Percentiles rank a stretch among this genome's conserved stretches.
These are phyloP conservation scores for Calliphora vicina DNA, from an alignment of 1,140 invertebrate species.

Conservation along the genomic window DNA sequence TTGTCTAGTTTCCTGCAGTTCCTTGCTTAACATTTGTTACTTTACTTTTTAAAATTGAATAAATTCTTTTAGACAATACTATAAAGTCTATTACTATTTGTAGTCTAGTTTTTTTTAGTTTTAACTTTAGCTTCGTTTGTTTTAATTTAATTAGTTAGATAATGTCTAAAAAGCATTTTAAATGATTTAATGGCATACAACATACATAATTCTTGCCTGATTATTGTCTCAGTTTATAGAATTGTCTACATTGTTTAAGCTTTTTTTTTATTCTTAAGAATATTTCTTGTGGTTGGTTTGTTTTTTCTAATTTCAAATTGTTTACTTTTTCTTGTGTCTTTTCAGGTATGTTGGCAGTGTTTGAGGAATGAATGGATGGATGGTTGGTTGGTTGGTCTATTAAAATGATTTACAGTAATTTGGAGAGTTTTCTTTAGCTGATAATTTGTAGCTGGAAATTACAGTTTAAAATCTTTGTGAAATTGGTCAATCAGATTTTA, in stretches of 20 bases:
- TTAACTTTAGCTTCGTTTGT: background rate
- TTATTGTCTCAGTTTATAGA: background rate
- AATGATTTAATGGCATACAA: background rate
- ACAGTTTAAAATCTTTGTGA: too few species aligned
- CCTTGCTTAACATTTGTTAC: background rate
- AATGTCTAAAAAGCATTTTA: conserved; percentile 4
- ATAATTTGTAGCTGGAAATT: too few species aligned
- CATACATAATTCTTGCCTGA: background rate
- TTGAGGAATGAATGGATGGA: too few species aligned
- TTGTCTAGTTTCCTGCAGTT: background rate
- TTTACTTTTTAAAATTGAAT: too few species aligned
- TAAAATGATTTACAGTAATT: too few species aligned
- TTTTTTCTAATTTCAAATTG: background rate
- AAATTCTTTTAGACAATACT: too few species aligned
- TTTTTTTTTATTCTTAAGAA: too few species aligned
- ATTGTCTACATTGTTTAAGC: background rate
- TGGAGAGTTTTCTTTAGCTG: too few species aligned
- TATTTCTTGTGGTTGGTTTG: too few species aligned
- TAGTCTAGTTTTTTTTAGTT: background rate
- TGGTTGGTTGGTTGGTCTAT: too few species aligned
- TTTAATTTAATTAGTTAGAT: conserved; percentile 6
- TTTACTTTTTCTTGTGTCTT: background rate
- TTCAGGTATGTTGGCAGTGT: background rate
- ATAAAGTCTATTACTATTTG: background rate
- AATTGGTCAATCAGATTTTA: too few species aligned